A percentile compares a stretch with the other conserved stretches of the same genome.
Conservation (phyloP, 2,888 invertebrate genomes). For the Lycocerus yunnanus region DNA sequence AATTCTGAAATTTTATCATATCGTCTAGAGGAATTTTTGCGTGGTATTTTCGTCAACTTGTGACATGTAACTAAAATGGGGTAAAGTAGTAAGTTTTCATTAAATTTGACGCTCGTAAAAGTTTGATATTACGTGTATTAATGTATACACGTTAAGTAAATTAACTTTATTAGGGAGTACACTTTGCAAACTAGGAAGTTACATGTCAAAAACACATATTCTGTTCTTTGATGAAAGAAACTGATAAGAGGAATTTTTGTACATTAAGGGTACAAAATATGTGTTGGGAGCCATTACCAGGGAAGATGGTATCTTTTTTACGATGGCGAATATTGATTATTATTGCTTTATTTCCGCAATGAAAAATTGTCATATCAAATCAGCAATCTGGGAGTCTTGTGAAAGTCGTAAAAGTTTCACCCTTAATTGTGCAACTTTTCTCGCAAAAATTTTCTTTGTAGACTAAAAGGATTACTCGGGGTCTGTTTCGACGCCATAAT, state of each 20-base stretch:
- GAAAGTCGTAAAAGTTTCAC: not conserved
- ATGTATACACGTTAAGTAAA: not conserved
- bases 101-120: not conserved
- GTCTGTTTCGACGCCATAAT: not conserved
- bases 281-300: not conserved
- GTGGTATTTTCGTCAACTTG: not conserved
- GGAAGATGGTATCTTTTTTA: not conserved
- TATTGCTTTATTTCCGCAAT: not conserved
- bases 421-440: not conserved
- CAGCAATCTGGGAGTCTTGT: not conserved
- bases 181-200: not conserved
- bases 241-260: not conserved
- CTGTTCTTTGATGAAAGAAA: not conserved
- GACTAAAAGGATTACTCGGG: not conserved
- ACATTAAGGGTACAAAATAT: not conserved
- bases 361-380: not conserved
- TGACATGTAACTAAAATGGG: not conserved
- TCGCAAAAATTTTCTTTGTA: not conserved
- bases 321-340: not conserved
- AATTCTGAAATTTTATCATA: not conserved
- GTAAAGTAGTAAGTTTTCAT: not conserved
- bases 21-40: not conserved
- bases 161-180: not conserved
- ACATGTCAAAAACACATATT: not conserved
- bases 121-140: not conserved